Conservation (phyloP, 2,888 invertebrate species). For the Cheilosia variabilis region DNA sequence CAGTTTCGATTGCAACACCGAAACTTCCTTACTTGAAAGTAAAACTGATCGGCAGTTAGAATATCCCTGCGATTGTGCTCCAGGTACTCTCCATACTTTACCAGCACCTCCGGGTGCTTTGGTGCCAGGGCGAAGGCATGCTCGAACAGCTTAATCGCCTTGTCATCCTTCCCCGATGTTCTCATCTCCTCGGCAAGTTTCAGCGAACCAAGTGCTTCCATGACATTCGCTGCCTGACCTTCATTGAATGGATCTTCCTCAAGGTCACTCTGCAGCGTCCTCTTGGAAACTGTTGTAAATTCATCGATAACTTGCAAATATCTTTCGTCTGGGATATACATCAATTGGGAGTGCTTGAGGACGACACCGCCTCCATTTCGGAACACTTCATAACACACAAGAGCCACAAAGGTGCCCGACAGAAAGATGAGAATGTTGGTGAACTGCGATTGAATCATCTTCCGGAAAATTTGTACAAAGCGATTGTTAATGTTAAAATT, state of each 20-base stretch:
- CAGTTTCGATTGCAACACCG: neutral
- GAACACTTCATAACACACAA: constrained; percentile 77
- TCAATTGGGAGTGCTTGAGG: constrained; percentile 77
- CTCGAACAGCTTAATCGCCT: constrained; percentile 93
- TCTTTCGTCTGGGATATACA: constrained; percentile 80
- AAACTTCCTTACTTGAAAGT: constrained; percentile 86
- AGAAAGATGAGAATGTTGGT: constrained; percentile 78
- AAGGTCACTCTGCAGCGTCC: constrained; percentile 63
- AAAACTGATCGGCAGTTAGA: constrained; percentile 95
- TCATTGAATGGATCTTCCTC: constrained; percentile 61
- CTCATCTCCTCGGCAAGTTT: constrained; percentile 94
- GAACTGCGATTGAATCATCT: constrained; percentile 67
- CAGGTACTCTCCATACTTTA: constrained; percentile 96
- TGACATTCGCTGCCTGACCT: constrained; percentile 79
- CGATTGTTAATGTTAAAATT: constrained; percentile 42
- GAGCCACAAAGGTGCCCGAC: constrained; percentile 79
- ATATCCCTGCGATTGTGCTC: constrained; percentile 94
- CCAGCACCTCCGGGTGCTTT: constrained; percentile 95
- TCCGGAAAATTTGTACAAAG: constrained; percentile 36
- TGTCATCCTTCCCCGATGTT: constrained; percentile 91
- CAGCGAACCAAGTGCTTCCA: constrained; percentile 93
- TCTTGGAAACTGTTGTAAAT: constrained; percentile 80
- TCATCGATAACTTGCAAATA: constrained; percentile 82
- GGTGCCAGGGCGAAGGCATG: constrained; percentile 97
- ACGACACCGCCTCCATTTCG: constrained; percentile 52